phyloP scores from a whole-genome alignment of 2,113 vertebrate genomes.

The Egretta garzetta region DNA sequence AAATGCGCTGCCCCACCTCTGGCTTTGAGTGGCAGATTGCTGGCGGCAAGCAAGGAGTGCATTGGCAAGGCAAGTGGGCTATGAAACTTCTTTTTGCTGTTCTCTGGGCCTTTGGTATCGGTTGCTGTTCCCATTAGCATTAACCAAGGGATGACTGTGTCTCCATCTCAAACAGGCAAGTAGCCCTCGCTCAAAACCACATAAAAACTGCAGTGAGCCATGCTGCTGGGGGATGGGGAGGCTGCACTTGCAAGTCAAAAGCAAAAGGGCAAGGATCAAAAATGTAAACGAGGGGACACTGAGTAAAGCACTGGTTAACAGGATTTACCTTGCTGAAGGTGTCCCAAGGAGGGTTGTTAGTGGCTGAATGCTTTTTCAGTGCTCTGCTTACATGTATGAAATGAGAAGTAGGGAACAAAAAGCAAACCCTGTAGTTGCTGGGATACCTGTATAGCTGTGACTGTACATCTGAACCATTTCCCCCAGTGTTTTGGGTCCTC shows the following conservation, averaged over 20 bases:
- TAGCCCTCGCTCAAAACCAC: not conserved
- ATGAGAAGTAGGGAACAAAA: not conserved
- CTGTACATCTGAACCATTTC: not conserved
- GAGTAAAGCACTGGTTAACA: not conserved
- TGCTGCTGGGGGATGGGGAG: not conserved
- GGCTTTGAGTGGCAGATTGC: not conserved
- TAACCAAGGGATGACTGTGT: not conserved
- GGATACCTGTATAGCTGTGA: not conserved
- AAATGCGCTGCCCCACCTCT: not conserved
- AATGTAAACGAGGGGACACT: not conserved
- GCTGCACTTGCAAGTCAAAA: not conserved
- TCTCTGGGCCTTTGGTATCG: not conserved
- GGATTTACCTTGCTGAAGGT: not conserved
- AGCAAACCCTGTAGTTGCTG: not conserved
- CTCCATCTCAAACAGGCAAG: not conserved
- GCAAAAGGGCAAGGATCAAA: not conserved
- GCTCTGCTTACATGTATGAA: not conserved
- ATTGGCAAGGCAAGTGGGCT: not conserved
- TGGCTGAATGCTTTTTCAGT: not conserved
- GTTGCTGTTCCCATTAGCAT: not conserved
- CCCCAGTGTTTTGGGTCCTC: not conserved
- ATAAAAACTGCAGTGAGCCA: not conserved
- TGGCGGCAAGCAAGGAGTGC: not conserved
- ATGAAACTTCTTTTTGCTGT: not conserved
- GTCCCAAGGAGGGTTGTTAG: not conserved